phyloP scores from a whole-genome alignment of 2,888 invertebrate species.

The Luperina nickerlii region DNA sequence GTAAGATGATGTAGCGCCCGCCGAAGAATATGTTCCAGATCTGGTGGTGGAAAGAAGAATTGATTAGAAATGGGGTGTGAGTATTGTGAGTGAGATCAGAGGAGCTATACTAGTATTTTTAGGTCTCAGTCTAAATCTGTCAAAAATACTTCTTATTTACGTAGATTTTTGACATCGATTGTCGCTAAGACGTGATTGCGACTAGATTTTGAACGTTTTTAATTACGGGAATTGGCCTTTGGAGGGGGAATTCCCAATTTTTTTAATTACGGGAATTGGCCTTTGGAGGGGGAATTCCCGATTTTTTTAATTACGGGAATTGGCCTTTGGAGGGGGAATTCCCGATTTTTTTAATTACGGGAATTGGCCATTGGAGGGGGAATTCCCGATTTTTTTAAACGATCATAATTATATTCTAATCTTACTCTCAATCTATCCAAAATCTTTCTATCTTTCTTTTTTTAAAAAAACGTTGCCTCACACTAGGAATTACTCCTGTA shows the following conservation, averaged over 20 bases:
- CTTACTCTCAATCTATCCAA: neutral
- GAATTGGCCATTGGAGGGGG: neutral
- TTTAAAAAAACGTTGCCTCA: no score
- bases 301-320: neutral
- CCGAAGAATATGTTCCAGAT: conserved; percentile 99
- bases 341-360: neutral
- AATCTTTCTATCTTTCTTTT: no score
- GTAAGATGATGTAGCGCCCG: conserved; percentile 98
- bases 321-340: neutral
- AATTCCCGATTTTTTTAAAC: neutral
- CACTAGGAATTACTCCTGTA: no score
- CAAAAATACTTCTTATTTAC: neutral
- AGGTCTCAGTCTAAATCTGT: neutral
- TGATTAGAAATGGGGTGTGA: neutral
- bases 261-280: no score
- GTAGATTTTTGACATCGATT: neutral
- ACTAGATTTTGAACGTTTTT: neutral
- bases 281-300: no score
- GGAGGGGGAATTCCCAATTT: neutral
- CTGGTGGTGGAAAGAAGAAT: conserved; percentile 84
- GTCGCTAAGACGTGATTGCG: neutral
- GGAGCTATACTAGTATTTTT: neutral
- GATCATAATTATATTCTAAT: neutral
- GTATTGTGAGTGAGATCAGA: neutral
- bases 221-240: neutral